Conservation (phyloP, 92 coral and sea anemone genomes). For the Pocillopora meandrina region DNA sequence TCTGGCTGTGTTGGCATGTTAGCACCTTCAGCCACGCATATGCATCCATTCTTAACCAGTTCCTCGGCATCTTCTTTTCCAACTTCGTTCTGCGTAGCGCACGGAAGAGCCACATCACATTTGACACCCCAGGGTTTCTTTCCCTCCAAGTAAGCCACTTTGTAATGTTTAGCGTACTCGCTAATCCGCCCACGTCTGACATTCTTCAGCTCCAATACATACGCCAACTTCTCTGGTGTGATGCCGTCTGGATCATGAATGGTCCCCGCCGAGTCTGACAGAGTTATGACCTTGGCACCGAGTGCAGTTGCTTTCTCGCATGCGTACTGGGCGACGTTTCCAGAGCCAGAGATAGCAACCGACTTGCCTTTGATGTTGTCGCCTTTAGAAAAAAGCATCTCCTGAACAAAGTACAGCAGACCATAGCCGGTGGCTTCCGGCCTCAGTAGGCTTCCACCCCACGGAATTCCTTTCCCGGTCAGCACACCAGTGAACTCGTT, state of each 20-base stretch:
- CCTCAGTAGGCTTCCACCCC: conserved; percentile 85
- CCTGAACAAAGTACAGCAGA: conserved; percentile 77
- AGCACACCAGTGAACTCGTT: conserved; percentile 90
- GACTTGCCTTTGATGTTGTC: conserved; percentile 68
- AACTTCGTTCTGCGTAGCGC: conserved; percentile 86
- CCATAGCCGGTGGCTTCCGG: conserved; percentile 95
- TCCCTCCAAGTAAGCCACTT: conserved; percentile 77
- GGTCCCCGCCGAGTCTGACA: conserved; percentile 83
- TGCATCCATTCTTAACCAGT: conserved; percentile 79
- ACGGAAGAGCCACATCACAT: conserved; percentile 85
- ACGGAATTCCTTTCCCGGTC: conserved; percentile 77
- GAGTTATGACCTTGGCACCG: conserved; percentile 81
- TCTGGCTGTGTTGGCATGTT: conserved; percentile 88
- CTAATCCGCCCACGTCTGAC: conserved; percentile 86
- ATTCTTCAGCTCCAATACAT: conserved; percentile 81
- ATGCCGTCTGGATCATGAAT: conserved; percentile 84
- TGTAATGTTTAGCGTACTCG: conserved; percentile 77
- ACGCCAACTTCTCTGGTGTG: conserved; percentile 69
- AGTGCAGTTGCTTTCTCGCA: conserved; percentile 70
- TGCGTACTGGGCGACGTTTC: conserved; percentile 88
- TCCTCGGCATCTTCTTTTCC: conserved; percentile 76
- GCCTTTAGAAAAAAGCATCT: conserved; percentile 74
- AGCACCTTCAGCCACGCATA: conserved; percentile 81
- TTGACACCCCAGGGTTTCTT: conserved; percentile 84
- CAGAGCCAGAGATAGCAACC: conserved; percentile 83